Conservation (phyloP, 2,888 invertebrate genomes). For the Agrochola lychnidis region DNA sequence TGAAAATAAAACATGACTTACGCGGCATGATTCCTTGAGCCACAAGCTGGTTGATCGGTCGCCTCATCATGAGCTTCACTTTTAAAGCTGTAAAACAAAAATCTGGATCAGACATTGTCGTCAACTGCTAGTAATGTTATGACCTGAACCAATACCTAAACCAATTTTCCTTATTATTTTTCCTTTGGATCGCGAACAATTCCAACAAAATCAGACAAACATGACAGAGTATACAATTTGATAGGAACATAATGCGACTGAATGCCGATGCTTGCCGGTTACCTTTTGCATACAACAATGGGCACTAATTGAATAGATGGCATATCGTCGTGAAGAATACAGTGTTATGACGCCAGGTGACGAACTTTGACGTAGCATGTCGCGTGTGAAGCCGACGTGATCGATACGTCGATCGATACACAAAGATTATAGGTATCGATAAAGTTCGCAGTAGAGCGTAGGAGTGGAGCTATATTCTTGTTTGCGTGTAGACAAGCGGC, state of each 20-base stretch:
- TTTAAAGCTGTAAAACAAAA: conserved; percentile 95
- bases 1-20: conserved; percentile 91
- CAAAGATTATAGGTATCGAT: conserved; percentile 78
- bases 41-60: conserved; percentile 98
- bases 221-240: conserved; percentile 50
- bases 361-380: conserved; percentile 82
- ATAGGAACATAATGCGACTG: conserved; percentile 56
- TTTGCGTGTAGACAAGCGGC: conserved; percentile 83
- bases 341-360: conserved; percentile 83
- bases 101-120: conserved; percentile 46
- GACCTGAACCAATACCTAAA: conserved; percentile 35
- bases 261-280: conserved; percentile 68
- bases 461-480: conserved; percentile 81
- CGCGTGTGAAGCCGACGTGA: conserved; percentile 75
- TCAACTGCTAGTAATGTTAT: conserved; percentile 27
- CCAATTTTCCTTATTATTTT: conserved; percentile 62
- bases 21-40: conserved; percentile 99
- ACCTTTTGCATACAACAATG: conserved; percentile 83
- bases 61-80: conserved; percentile 98
- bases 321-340: conserved; percentile 74
- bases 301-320: conserved; percentile 77
- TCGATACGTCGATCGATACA: conserved; percentile 82
- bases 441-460: conserved; percentile 79
- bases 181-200: conserved; percentile 39
- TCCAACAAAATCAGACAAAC: conserved; percentile 40